Conservation (phyloP, 1,140 invertebrate genomes). For the Sipha flava region DNA sequence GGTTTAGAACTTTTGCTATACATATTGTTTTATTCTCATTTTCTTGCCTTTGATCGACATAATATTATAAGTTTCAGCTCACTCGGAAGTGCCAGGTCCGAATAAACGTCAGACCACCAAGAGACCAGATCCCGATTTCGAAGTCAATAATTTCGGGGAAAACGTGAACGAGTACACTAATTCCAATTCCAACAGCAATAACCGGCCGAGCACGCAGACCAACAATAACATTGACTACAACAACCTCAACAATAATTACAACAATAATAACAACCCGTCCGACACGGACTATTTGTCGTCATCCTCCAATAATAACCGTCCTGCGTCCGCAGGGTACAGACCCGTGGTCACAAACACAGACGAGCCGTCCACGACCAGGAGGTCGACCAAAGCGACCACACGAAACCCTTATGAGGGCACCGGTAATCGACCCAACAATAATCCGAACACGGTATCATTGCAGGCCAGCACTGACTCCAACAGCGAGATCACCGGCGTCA, state of each 20-base stretch:
- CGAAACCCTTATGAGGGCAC: background rate
- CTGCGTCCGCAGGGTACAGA: background rate
- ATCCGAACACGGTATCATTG: background rate
- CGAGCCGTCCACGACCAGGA: background rate
- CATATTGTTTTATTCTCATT: too few relatives aligned
- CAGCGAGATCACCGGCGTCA: background rate
- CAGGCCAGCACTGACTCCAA: background rate
- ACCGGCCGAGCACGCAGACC: background rate
- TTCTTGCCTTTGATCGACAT: too few relatives aligned
- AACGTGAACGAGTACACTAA: background rate
- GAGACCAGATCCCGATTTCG: slow-evolving; percentile 10
- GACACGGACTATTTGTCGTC: background rate
- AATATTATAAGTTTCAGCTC: background rate
- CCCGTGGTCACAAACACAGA: background rate
- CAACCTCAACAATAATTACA: background rate
- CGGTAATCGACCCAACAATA: background rate
- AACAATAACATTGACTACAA: background rate
- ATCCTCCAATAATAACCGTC: background rate
- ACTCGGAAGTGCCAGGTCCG: background rate
- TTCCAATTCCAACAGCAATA: background rate
- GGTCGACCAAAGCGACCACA: background rate
- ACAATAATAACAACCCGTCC: too few relatives aligned
- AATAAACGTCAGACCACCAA: background rate
- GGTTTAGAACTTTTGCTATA: too few relatives aligned
- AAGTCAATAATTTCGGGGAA: background rate